Evolutionary conservation across 2,113 vertebrate genomes (phyloP), one percentile per base, ranked within the genome.

Genomic region (Dicentrarchus labrax): DNA sequence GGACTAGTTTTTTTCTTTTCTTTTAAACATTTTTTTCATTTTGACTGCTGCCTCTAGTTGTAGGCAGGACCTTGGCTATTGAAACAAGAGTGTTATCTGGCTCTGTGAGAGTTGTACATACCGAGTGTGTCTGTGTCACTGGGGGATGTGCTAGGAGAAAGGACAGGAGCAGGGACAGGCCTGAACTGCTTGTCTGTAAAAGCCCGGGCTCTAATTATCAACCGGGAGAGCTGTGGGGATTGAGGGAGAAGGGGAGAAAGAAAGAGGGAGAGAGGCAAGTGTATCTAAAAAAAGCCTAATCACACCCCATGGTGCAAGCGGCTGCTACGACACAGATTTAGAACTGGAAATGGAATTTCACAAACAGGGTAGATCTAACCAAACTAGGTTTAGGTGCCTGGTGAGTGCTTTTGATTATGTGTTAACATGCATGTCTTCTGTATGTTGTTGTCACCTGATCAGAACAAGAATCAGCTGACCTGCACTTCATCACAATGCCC

Each of bases 171-270:
- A 1, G 38, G 48, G 70, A 30, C 48, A 38, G 53, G 67, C 71
- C 68, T 24, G 72, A 76, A 43, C 75, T 82, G 74, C 61, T 21
- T 38, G 54, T 65, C 67, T 86, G 76, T 64, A 73, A 71, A 47
- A 79, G 78, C 76, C 36, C 78, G 80, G 65, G 76, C 74, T 85
- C 78, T 84, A 86, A 75, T 90, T 89, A 90, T 91, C 85, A 78
- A 75, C 70, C 45, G 51, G 12, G 45, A 69, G 81, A 86, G 80
- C 80, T 77, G 59, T 22, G 47, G 60, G 61, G 47, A 86, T 74
- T 2, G 66, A 86, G 72, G 62, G 62, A 68, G 82, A 60, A 53
- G 24, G 36, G 16, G 45, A 45, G 24, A 67, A 41, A 24, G 45
- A 17, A 54, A 53, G 48, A 47, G 59, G 57, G 54, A 41, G 56